Evolutionary conservation across 2,888 invertebrate species (phyloP), one percentile per base, ranked within the genome.

Genomic region (Dolichopus griseipennis): DNA sequence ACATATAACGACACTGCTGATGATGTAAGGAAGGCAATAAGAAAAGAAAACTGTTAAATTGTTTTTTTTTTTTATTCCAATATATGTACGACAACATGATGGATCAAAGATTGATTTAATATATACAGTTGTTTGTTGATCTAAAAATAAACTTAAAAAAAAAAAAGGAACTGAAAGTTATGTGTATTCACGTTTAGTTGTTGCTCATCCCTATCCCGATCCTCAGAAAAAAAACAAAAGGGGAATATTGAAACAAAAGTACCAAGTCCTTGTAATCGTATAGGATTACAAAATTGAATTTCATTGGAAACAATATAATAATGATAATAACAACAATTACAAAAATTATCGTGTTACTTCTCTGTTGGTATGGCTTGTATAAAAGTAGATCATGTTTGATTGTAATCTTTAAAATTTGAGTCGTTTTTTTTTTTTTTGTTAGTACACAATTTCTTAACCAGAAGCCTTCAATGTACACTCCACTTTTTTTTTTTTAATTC

Each of bases 81-180:
- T 10, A 10, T 37, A 37, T 9, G 37, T 7, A 37, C 37, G 37
- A 37, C 37, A 52, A 52, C 15, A 52, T 52, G 52, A 52, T 52
- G 52, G 52, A 52, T 52, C 52, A 52, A 18, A 52, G 52, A 52
- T 52, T 52, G 52, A 52, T n/a, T 52, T 52, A 52, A 52, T 52
- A n/a, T n/a, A n/a, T n/a, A 52, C 52, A 52, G 52, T 52, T 52
- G 8, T 15, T 52, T 15, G 18, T 52, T 52, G 52, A 52, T 52
- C 52, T 7, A 52, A 18, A 52, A 52, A 52, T 52, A 52, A 18
- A 52, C 6, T 52, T 12, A 52, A 15, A 52, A 52, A 52, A 52
- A 12, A n/a, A 52, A 52, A 52, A n/a, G 52, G 15, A 52, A 9
- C 18, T 52, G 9, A 52, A 52, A 52, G 52, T 52, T 18, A 5